Conservation (phyloP, 2,113 vertebrate species). For the Erythrolamprus reginae region DNA sequence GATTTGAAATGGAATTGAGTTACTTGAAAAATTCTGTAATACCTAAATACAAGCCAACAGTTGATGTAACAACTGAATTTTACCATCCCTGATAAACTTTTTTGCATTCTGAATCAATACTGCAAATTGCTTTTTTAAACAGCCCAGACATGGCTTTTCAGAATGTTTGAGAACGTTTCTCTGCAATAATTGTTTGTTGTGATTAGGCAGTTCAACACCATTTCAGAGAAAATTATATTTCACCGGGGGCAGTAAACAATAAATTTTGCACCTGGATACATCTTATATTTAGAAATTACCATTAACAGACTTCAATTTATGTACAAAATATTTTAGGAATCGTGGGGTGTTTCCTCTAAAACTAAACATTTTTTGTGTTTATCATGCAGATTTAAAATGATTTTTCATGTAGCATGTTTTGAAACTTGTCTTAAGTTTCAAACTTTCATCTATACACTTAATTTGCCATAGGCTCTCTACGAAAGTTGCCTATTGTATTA, state of each 20-base stretch:
- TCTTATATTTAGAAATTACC: neutral
- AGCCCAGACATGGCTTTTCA: neutral
- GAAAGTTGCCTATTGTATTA: conserved; percentile 15
- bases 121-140: conserved; percentile 16
- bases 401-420: neutral
- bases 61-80: conserved; percentile 11
- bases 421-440: conserved; percentile 2
- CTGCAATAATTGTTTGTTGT: neutral
- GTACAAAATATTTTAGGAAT: neutral
- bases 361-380: neutral
- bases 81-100: neutral
- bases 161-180: neutral
- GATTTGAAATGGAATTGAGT: conserved; percentile 1
- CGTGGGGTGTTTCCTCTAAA: neutral
- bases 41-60: conserved; percentile 7
- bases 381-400: neutral
- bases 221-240: neutral
- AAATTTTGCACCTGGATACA: neutral
- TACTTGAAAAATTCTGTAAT: conserved; percentile 38
- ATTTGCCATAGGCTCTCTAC: conserved; percentile 22
- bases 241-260: neutral
- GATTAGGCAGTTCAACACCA: neutral
- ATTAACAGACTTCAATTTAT: neutral
- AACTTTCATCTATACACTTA: neutral
- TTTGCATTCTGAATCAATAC: conserved; percentile 8